Base-by-base conservation (phyloP, 2,888 invertebrate species). In the Xiphydria camelus region DNA sequence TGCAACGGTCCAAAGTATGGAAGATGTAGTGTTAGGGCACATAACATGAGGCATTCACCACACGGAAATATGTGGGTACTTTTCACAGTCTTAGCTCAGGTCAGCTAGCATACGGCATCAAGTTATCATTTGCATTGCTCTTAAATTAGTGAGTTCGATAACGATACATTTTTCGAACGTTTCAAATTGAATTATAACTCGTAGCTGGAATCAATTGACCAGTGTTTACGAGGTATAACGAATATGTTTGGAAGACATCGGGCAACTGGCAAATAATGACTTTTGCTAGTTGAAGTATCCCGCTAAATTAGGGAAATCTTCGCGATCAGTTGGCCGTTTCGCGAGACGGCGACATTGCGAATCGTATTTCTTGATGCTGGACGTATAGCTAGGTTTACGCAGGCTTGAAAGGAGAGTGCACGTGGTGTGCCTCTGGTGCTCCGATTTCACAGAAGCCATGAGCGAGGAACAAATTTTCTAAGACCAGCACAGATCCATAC, bases 1-100 rank as follows among this genome's bases (percentile, higher is more conserved):
- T 70, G 71, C 70, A 60, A 70, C 55, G 70, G 67, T 70, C 73
- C 74, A 74, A 74, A 74, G 74, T 74, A 74, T 74, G 73, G 74
- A 74, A 70, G 62, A 46, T 43, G 54, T 65, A 61, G 57, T 60
- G 57, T 68, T 68, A 68, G 64, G 62, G 59, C 55, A 58, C 56
- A 56, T 64, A 60, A 46, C 47, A 52, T 57, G 53, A 53, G 41
- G 58, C 49, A 56, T 52, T 53, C 53, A 56, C 55, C 31, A 40
- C 14, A 38, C 23, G 31, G 41, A 47, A 43, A 47, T 19, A 29
- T 33, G 42, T 44, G 44, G 41, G 41, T 48, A 46, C 31, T 36
- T 46, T 47, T 45, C 45, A 38, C 37, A 52, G 49, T 53, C 46
- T 59, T 60, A 58, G 55, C 57, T 63, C 59, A 59, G 53, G 53